Percentiles rank a stretch among this genome's conserved stretches.
phyloP scores from a whole-genome alignment of 92 coral and sea anemone genomes.

The Epizoanthus illoricatus region DNA sequence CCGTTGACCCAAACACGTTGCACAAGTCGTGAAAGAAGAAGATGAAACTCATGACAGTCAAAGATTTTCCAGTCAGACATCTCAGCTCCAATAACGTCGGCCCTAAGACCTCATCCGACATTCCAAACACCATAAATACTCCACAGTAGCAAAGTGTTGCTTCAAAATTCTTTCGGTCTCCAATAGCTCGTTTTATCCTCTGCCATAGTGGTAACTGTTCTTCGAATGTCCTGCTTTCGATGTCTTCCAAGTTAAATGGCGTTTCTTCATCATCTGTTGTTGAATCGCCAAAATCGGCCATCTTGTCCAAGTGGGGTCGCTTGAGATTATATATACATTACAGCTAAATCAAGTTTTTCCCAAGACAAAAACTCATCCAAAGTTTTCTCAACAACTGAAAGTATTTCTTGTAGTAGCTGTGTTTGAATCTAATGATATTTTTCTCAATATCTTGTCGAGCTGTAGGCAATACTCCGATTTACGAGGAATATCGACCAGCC shows the following conservation, averaged over 20 bases:
- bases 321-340: background rate
- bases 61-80: constrained; percentile 77
- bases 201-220: constrained; percentile 61
- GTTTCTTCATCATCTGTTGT: constrained; percentile 76
- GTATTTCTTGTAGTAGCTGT: background rate
- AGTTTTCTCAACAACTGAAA: background rate
- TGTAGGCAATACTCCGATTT: background rate
- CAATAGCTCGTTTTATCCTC: constrained; percentile 56
- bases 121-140: constrained; percentile 86
- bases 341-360: background rate
- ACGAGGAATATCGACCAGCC: background rate
- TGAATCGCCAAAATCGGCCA: constrained; percentile 70
- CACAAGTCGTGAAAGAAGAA: constrained; percentile 88
- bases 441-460: background rate
- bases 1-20: constrained; percentile 83
- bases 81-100: constrained; percentile 79
- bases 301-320: constrained; percentile 3
- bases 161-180: constrained; percentile 65
- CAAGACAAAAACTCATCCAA: background rate
- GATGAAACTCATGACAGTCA: constrained; percentile 79
- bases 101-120: constrained; percentile 89
- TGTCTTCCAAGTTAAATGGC: constrained; percentile 79
- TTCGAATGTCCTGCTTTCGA: constrained; percentile 66
- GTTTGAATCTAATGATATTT: background rate
- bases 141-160: constrained; percentile 85